These are phyloP conservation scores for Podiceps cristatus DNA, from an alignment of 2,113 vertebrate species.

Conservation along the genomic window DNA sequence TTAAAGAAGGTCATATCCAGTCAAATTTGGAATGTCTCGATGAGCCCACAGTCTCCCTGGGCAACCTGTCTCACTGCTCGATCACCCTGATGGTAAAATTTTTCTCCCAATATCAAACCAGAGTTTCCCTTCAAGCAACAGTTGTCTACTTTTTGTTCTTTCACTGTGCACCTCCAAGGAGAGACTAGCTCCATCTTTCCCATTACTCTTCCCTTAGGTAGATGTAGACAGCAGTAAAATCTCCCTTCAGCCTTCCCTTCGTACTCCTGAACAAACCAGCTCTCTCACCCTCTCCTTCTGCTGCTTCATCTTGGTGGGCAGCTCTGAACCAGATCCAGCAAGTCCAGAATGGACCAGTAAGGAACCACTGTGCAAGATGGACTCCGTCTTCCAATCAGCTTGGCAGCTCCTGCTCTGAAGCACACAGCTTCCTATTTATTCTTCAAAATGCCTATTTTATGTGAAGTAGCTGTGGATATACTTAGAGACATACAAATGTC, in stretches of 20 bases:
- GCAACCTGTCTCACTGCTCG: not conserved
- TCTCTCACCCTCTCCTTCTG: not conserved
- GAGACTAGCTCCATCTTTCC: not conserved
- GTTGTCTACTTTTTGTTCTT: not conserved
- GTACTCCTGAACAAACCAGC: not conserved
- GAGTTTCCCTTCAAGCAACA: not conserved
- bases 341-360: not conserved
- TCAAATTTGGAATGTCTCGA: not conserved
- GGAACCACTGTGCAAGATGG: not conserved
- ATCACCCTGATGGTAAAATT: not conserved
- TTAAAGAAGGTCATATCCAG: not conserved
- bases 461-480: not conserved
- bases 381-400: not conserved
- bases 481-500: not conserved
- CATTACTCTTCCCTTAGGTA: not conserved
- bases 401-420: not conserved
- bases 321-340: not conserved
- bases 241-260: not conserved
- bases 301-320: not conserved
- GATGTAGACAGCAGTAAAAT: not conserved
- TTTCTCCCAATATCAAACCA: not conserved
- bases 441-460: not conserved
- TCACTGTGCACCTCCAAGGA: not conserved
- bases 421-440: not conserved
- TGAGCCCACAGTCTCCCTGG: not conserved